These are phyloP conservation scores for Chiloscyllium plagiosum DNA, from an alignment of 2,113 vertebrate genomes.

Conservation along the genomic window DNA sequence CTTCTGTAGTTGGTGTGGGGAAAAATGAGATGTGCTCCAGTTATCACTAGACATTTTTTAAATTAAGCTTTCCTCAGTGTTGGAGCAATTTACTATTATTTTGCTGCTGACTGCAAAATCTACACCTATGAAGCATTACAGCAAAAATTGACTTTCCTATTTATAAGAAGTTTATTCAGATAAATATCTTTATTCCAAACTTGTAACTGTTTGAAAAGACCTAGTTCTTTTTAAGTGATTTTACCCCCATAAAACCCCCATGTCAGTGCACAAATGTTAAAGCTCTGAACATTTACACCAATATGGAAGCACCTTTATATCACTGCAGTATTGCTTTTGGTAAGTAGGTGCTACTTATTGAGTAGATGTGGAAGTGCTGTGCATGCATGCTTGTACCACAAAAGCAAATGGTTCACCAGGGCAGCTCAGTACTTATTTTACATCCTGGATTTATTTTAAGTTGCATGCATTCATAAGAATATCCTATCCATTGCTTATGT, in stretches of 20 bases:
- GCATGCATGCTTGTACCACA: neutral
- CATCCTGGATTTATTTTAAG: neutral
- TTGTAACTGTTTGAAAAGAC: neutral
- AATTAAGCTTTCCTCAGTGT: neutral
- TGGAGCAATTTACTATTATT: neutral
- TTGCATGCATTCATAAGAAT: neutral
- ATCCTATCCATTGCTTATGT: neutral
- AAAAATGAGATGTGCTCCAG: too few species aligned
- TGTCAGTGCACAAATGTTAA: neutral
- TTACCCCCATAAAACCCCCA: neutral
- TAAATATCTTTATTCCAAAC: neutral
- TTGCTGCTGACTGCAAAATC: neutral
- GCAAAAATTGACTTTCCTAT: neutral
- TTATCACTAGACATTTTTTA: too few species aligned
- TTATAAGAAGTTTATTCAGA: neutral
- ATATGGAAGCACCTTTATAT: neutral
- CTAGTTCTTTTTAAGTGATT: neutral
- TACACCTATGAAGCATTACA: neutral
- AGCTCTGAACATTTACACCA: neutral
- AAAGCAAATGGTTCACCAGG: neutral
- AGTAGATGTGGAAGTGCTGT: neutral
- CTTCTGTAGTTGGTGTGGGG: too few species aligned
- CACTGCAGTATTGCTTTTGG: neutral
- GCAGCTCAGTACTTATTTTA: neutral
- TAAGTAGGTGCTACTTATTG: neutral